Evolutionary conservation across 2,113 vertebrate genomes (phyloP), one percentile per base, ranked within the genome.

Genomic region (Bostrychus sinensis): DNA sequence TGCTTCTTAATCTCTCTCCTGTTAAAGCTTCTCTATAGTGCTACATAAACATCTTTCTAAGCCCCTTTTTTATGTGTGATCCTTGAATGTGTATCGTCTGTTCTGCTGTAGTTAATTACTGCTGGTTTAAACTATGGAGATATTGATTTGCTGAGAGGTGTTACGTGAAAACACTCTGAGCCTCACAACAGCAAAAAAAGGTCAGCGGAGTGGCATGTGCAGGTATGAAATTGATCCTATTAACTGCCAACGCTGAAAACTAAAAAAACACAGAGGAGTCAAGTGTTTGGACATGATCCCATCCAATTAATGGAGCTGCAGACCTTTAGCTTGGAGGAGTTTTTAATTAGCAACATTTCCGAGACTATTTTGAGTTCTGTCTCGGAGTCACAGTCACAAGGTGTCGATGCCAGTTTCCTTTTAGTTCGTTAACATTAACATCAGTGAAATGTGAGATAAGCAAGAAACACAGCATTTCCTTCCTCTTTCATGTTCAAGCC

Each of bases 271-370:
- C 36, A 7, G 28, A 51, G 62, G 38, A 67, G 62, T 71, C 16
- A 55, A 46, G 61, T 42, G 56, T 37, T 48, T 1, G 11, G 22
- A 25, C 51, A 23, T 53, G 22, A 73, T 57, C 20, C 22, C 2
- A n/a, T 68, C 72, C 48, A 75, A 69, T 84, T 82, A 75, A 72
- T 75, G 3, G 43, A 55, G 59, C 53, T 63, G 36, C 32, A 59
- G 70, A 68, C 58, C 38, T 77, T 80, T 66, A 65, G 26, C 41
- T 62, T 59, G 17, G 25, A 17, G 20, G 68, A 70, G 38, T 60
- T 80, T 82, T 46, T 62, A 57, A 80, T 83, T 72, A 86, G 65
- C 66, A 71, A 28, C 68, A 55, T 65, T 60, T 68, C 60, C 13
- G 14, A 42, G 37, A 12, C 50, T 71, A 50, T 81, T 77, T 75